These are phyloP conservation scores for Melieria crassipennis DNA, from an alignment of 2,888 invertebrate genomes.

Conservation along the genomic window DNA sequence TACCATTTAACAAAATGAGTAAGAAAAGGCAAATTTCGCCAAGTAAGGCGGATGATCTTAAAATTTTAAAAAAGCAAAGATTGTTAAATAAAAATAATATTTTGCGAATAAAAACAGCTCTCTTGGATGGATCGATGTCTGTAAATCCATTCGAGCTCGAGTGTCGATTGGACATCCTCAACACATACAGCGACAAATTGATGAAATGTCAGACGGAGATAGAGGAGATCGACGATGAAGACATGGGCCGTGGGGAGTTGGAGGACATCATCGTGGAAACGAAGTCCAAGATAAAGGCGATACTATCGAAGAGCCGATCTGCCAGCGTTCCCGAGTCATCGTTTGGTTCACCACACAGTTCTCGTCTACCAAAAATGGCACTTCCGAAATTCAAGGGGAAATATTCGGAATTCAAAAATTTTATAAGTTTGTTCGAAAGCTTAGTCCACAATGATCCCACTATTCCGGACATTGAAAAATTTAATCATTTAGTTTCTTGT, in stretches of 20 bases:
- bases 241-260: neutral
- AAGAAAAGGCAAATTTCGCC: no score
- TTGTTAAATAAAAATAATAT: no score
- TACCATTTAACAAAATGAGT: no score
- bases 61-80: no score
- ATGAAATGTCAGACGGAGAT: conserved; percentile 8
- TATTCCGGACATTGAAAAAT: conserved; percentile 32
- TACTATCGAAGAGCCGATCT: neutral
- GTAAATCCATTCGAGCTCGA: neutral
- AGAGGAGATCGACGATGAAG: neutral
- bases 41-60: no score
- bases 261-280: conserved; percentile 7
- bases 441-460: conserved; percentile 15
- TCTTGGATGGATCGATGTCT: neutral
- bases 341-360: neutral
- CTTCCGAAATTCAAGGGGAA: conserved; percentile 29
- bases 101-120: neutral
- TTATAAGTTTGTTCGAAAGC: conserved; percentile 10
- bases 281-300: neutral
- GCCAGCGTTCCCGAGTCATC: neutral
- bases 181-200: neutral
- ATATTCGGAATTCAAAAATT: conserved; percentile 27
- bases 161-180: neutral
- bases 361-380: conserved; percentile 8
- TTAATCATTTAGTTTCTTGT: conserved; percentile 21